Conservation (phyloP, 2,888 invertebrate genomes). For the Psococerastis gibbosa region DNA sequence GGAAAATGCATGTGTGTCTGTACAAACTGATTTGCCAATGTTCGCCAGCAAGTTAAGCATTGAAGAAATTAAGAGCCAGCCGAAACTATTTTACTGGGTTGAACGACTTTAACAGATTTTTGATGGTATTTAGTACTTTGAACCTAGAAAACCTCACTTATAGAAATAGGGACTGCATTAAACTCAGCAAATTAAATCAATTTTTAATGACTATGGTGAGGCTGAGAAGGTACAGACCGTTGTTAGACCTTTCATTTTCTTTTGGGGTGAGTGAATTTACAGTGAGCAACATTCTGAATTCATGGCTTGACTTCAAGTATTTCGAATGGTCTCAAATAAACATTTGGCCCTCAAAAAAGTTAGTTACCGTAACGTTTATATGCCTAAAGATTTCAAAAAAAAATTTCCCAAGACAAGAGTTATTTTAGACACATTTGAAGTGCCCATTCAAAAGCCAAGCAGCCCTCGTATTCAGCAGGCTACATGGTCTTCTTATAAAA, state of each 20-base stretch:
- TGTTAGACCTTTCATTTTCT: slow-evolving; percentile 14
- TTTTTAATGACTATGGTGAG: slow-evolving; percentile 16
- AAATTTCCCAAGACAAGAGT: background rate
- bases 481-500: background rate
- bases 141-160: too few species aligned
- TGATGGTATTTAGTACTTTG: too few species aligned
- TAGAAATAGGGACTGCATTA: too few species aligned
- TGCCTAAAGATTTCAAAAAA: background rate
- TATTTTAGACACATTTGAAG: background rate
- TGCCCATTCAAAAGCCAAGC: background rate
- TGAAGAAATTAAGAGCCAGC: too few species aligned
- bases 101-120: too few species aligned
- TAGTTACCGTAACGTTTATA: background rate
- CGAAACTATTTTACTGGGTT: too few species aligned
- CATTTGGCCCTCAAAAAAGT: background rate
- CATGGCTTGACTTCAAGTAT: slow-evolving; percentile 8
- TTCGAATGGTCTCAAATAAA: background rate
- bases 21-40: too few species aligned
- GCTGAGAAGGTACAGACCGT: slow-evolving; percentile 13
- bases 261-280: slow-evolving; percentile 14
- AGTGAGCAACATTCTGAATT: slow-evolving; percentile 16
- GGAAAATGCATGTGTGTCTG: too few species aligned
- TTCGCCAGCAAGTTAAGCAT: too few species aligned
- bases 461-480: background rate
- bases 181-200: too few species aligned